A percentile compares a stretch with the other conserved stretches of the same genome.
Conservation (phyloP, 2,888 invertebrate species). For the Watsonalla cultraria region DNA sequence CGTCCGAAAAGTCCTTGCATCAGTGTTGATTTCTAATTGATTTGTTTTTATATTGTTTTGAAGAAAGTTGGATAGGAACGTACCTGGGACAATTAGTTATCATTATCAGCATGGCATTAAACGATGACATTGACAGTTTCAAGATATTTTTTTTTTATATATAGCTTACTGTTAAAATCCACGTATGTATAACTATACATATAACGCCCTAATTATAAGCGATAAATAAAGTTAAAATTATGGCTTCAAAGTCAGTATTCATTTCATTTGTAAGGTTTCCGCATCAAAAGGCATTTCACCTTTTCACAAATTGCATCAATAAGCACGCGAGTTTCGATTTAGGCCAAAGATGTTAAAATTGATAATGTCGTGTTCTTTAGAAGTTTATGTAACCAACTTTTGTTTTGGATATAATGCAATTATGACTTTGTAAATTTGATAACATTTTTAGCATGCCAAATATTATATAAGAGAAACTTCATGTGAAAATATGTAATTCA, state of each 20-base stretch:
- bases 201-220: constrained; percentile 12
- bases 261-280: constrained; percentile 12
- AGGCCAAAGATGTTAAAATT: background rate
- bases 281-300: constrained; percentile 21
- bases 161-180: no score
- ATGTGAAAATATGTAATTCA: background rate
- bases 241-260: constrained; percentile 10
- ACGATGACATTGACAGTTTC: no score
- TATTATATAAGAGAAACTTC: background rate
- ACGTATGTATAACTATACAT: no score
- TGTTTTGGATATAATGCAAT: background rate
- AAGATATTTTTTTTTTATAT: no score
- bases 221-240: constrained; percentile 17
- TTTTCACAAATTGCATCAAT: constrained; percentile 27
- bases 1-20: constrained; percentile 80
- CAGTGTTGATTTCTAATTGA: constrained; percentile 83
- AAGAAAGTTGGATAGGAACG: constrained; percentile 81
- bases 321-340: constrained; percentile 28
- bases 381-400: background rate
- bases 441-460: background rate
- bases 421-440: background rate
- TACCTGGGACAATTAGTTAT: constrained; percentile 50
- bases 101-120: background rate
- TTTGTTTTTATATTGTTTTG: constrained; percentile 82
- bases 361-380: background rate